Percentiles rank a stretch among this genome's conserved stretches.
These are phyloP conservation scores for Chalcosyrphus nemorum DNA, from an alignment of 2,888 invertebrate species.

Conservation along the genomic window DNA sequence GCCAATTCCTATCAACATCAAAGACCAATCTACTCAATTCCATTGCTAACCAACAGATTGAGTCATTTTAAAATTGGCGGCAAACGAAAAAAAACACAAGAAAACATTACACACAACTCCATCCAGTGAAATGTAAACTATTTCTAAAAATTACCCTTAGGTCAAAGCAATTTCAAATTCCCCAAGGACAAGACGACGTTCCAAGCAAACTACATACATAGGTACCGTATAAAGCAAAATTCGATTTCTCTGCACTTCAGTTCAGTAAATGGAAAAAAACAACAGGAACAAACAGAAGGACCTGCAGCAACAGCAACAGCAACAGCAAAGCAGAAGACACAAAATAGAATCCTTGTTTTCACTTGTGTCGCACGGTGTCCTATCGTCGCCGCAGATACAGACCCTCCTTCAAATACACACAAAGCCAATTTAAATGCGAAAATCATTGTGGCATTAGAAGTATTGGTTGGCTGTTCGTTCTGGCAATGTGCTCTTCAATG, in stretches of 20 bases:
- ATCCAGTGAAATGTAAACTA: slow-evolving; percentile 50
- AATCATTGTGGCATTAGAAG: slow-evolving; percentile 23
- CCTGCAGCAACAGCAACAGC: background rate
- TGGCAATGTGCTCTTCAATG: background rate
- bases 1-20: slow-evolving; percentile 20
- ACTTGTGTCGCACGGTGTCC: slow-evolving; percentile 6
- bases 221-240: background rate
- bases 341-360: slow-evolving; percentile 22
- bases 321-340: background rate
- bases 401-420: background rate
- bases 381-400: too few species aligned
- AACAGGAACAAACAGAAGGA: slow-evolving; percentile 5
- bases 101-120: background rate
- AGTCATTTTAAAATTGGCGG: background rate
- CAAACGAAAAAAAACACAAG: background rate
- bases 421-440: slow-evolving; percentile 19
- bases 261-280: too few species aligned
- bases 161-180: slow-evolving; percentile 48
- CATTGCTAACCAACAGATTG: background rate
- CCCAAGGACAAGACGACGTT: slow-evolving; percentile 9
- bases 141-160: slow-evolving; percentile 33
- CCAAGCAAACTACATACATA: slow-evolving; percentile 6
- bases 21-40: background rate
- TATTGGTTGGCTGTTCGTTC: background rate
- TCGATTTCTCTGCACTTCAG: slow-evolving; percentile 28